Percentiles rank a stretch among this genome's conserved stretches.
These are phyloP conservation scores for Brachionus calyciflorus DNA, from an alignment of 1,140 invertebrate species.

Conservation along the genomic window DNA sequence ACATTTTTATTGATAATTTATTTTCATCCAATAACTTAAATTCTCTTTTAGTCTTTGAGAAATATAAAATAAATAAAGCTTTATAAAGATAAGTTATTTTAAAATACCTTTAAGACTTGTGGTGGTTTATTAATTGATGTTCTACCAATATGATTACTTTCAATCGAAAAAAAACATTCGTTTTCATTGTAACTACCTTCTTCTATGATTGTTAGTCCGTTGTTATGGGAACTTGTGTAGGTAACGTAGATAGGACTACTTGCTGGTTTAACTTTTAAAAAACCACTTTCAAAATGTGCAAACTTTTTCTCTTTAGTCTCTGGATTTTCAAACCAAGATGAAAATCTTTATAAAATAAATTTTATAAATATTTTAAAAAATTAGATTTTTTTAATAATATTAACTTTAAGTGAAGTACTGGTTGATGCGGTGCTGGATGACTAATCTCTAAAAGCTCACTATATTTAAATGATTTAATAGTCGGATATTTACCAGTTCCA, in stretches of 20 bases:
- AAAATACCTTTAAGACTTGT: constrained; percentile 9
- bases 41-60: constrained; percentile 27
- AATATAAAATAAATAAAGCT: neutral
- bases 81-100: neutral
- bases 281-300: constrained; percentile 35
- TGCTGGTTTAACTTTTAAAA: constrained; percentile 31
- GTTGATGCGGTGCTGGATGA: constrained; percentile 31
- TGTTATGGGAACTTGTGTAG: constrained; percentile 34
- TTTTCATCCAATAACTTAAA: constrained; percentile 21
- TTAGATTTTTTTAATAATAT: too few species aligned
- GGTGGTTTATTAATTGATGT: constrained; percentile 18
- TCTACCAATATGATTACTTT: constrained; percentile 5
- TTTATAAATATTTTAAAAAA: neutral
- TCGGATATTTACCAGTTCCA: constrained; percentile 32
- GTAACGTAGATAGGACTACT: neutral
- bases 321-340: constrained; percentile 33
- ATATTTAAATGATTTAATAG: constrained; percentile 37
- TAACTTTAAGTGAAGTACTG: constrained; percentile 22
- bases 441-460: constrained; percentile 7
- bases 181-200: neutral
- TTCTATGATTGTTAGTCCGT: constrained; percentile 31
- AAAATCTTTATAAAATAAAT: constrained; percentile 14
- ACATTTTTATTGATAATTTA: constrained; percentile 21
- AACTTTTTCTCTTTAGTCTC: constrained; percentile 32
- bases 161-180: neutral